Evolutionary conservation across 2,888 invertebrate genomes (phyloP), one percentile per base, ranked within the genome.

Genomic region (Halictus ligatus): DNA sequence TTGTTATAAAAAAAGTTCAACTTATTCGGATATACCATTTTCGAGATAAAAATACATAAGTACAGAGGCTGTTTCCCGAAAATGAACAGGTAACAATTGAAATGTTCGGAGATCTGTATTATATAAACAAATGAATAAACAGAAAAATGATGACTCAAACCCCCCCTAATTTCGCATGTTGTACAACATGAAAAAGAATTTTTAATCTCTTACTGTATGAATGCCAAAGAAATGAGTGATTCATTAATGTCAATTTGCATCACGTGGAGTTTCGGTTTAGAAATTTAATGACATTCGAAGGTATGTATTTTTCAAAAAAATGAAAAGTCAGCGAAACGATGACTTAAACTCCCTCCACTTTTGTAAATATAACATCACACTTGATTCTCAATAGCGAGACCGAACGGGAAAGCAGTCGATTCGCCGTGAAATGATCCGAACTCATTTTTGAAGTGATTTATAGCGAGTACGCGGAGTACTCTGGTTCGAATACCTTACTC

Each of bases 371-470:
- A 29, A 18, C 64, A 8, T 29, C 64, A 12, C 4, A 58, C 18
- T 29, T 1, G 64, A 18, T 64, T 29, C 35, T 64, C 8, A 18
- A 64, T 8, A 5, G 18, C 7, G 29, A 29, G 18, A 18, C 8
- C 15, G 64, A 8, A 15, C 13, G 64, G 29, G 15, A 64, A 18
- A 64, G 29, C 29, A 35, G 29, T 35, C 64, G 25, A 64, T 64
- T 64, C 64, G 29, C 35, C 29, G 29, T 64, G 64, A 64, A 25
- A 64, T 18, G 64, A 64, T 29, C 64, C 35, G 18, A 15, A 35
- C 64, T 64, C 29, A 64, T 64, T 64, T 35, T 35, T 2, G 29
- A 64, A 64, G 64, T 64, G 64, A 64, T 64, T 64, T 64, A 64
- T 64, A 29, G 64, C 29, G 18, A 64, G 64, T 35, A 64, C 64